Evolutionary conservation across 2,888 invertebrate species (phyloP).

Genomic region (Amaurobius ferox): DNA sequence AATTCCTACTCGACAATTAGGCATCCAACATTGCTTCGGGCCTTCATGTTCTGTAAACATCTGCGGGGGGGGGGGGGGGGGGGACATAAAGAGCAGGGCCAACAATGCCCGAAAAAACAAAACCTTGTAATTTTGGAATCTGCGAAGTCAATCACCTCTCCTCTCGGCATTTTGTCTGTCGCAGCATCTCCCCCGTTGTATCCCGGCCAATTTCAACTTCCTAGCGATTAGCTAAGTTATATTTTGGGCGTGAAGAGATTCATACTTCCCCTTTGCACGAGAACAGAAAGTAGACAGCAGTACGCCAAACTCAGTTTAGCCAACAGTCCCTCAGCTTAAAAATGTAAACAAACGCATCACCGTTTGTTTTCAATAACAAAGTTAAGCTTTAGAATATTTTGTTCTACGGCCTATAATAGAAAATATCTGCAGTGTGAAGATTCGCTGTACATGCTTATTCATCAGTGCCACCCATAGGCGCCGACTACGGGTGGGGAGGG

Average conservation of each 20-base stretch:
- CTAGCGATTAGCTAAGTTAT: background rate
- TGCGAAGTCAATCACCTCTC: constrained; percentile 56
- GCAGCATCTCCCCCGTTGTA: constrained; percentile 20
- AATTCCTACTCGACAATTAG: background rate
- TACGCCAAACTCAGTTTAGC: background rate
- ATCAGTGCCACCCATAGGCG: too few species aligned
- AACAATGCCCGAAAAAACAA: background rate
- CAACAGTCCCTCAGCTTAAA: background rate
- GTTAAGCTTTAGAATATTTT: too few species aligned
- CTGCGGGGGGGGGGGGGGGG: too few species aligned
- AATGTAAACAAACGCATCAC: constrained; percentile 8
- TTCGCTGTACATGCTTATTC: too few species aligned
- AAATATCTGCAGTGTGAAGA: too few species aligned
- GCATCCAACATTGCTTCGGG: background rate
- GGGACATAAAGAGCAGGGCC: background rate
- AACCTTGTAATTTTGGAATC: background rate
- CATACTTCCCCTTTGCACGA: background rate
- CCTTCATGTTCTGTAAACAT: background rate
- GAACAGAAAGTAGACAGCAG: background rate
- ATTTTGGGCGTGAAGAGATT: background rate
- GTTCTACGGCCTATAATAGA: too few species aligned
- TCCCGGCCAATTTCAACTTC: constrained; percentile 39
- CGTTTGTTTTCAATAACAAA: too few species aligned
- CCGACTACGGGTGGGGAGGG: too few species aligned
- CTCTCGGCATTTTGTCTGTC: constrained; percentile 16